These are phyloP conservation scores for Delia radicum DNA, from an alignment of 1,140 invertebrate species.

Conservation along the genomic window DNA sequence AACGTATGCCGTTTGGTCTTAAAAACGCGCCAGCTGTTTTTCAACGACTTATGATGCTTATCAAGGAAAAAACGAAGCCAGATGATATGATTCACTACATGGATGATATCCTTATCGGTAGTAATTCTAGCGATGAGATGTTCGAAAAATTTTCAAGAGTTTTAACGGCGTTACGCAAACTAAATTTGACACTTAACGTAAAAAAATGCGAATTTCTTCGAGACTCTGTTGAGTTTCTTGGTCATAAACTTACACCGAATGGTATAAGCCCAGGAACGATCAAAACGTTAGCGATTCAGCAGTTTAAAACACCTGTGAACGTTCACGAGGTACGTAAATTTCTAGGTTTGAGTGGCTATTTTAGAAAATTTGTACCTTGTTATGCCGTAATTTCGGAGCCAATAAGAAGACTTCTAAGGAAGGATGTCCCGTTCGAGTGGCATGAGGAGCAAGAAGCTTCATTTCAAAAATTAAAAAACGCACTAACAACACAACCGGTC, in stretches of 20 bases:
- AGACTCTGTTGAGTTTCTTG: conserved; percentile 28
- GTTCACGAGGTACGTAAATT: conserved; percentile 16
- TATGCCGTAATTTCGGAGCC: conserved; percentile 34
- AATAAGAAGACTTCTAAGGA: conserved; percentile 24
- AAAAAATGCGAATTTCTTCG: conserved; percentile 55
- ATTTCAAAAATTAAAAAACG: conserved; percentile 42
- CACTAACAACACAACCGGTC: conserved; percentile 31
- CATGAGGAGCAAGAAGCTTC: conserved; percentile 32
- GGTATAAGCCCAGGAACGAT: conserved; percentile 28
- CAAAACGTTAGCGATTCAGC: conserved; percentile 31
- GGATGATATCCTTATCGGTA: conserved; percentile 27
- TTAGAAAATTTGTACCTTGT: conserved; percentile 36
- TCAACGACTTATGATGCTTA: conserved; percentile 39
- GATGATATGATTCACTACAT: conserved; percentile 26
- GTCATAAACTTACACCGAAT: conserved; percentile 20
- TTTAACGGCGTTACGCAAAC: not conserved
- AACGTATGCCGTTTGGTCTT: conserved; percentile 56
- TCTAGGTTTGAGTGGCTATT: conserved; percentile 37
- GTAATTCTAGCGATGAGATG: not conserved
- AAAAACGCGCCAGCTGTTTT: conserved; percentile 41
- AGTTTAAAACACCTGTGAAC: conserved; percentile 23
- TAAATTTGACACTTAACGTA: conserved; percentile 55
- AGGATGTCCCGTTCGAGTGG: conserved; percentile 39
- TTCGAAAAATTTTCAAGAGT: not conserved
- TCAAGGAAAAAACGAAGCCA: not conserved